These are phyloP conservation scores for Diorhabda sublineata DNA, from an alignment of 1,140 invertebrate genomes.

Conservation along the genomic window DNA sequence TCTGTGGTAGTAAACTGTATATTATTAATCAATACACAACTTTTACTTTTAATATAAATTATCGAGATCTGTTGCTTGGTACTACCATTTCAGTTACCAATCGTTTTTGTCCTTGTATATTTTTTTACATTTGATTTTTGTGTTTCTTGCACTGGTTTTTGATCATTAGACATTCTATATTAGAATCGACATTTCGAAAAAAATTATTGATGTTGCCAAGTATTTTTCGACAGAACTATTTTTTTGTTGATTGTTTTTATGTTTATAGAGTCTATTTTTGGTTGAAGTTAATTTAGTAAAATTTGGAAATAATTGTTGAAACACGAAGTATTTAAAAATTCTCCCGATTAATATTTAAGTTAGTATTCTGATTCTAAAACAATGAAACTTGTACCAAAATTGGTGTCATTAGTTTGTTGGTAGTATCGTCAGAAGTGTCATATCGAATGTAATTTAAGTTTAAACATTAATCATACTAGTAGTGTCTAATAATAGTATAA, in stretches of 20 bases:
- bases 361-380: too few species aligned
- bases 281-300: constrained; percentile 44
- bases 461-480: too few species aligned
- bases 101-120: neutral
- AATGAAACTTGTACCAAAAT: too few species aligned
- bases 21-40: too few species aligned
- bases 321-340: neutral
- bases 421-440: too few species aligned
- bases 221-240: constrained; percentile 32
- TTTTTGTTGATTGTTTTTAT: constrained; percentile 51
- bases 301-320: constrained; percentile 11
- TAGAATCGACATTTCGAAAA: constrained; percentile 30
- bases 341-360: too few species aligned
- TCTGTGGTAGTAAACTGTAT: too few species aligned
- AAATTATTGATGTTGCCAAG: constrained; percentile 20
- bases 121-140: neutral
- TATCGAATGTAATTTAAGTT: too few species aligned
- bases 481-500: too few species aligned
- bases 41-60: too few species aligned
- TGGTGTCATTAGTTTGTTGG: too few species aligned
- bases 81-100: neutral
- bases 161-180: constrained; percentile 33
- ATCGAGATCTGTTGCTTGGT: neutral
- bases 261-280: constrained; percentile 51
- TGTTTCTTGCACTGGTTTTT: neutral